Evolutionary conservation across 2,888 invertebrate species (phyloP), one percentile per base, ranked within the genome.

Genomic region (Tenthredo scrophulariae): DNA sequence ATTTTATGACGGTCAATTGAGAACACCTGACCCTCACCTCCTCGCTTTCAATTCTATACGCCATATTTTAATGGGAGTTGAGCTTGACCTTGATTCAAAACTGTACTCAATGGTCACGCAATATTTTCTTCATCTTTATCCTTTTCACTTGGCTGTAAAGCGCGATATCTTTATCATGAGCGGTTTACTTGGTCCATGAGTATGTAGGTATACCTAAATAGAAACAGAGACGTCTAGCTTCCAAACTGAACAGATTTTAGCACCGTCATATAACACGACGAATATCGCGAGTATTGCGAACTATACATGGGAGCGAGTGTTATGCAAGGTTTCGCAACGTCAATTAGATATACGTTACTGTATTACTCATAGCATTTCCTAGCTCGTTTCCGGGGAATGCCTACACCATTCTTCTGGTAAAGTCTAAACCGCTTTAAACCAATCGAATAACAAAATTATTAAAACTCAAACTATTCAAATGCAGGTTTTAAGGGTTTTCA

Each of bases 381-480:
- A 40, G 4, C 70, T 15, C n/a, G 40, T 72, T 72, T 72, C 70
- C 70, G 70, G 70, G 37, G 18, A 72, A 72, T 37, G 33, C 70
- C 18, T 37, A n/a, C 40, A n/a, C 15, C 40, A 29, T 13, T 4
- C 1, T 72, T 72, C 37, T 26, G 37, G 37, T 40, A 72, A 40
- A 72, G 7, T 37, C 7, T 18, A 6, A 40, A 37, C 29, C 40
- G 18, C 58, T 22, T 22, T 22, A 26, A 22, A 9, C 58, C 18
- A 18, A 9, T 62, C 9, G 13, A 26, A 62, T 62, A 3, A 26
- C 6, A 62, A 26, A 62, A 62, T 62, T 2, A n/a, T 58, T 10
- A 1, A 0, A 22, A 58, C 58, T 58, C 58, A 2, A 18, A 18
- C 18, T 15, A 50, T 50, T 54, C n/a, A 54, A 5, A 54, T n/a